Evolutionary conservation across 2,797 vertebrate genomes (phyloP).

Genomic region (Pteropus rufus): DNA sequence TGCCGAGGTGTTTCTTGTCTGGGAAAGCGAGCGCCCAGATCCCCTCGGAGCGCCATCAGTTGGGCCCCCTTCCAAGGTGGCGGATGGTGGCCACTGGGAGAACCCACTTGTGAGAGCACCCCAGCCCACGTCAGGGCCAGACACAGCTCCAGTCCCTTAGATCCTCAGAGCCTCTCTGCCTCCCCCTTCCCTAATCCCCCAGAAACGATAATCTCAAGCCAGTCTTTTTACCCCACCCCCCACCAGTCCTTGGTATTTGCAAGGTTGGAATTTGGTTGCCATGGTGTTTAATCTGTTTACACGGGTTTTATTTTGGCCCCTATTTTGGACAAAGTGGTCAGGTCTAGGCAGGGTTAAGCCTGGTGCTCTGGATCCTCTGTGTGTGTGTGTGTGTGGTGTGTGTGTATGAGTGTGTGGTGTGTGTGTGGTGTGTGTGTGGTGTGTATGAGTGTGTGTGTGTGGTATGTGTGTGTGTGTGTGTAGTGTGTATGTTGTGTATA

Average conservation of each 20-base stretch:
- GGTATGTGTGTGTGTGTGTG: no score
- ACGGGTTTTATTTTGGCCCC: not conserved
- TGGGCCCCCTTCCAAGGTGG: not conserved
- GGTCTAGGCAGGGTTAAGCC: not conserved
- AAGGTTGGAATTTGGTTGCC: slow-evolving; percentile 50
- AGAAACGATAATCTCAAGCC: not conserved
- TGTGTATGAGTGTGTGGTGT: no score
- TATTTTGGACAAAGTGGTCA: not conserved
- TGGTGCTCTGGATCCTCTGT: not conserved
- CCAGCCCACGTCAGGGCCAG: not conserved
- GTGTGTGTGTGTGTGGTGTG: no score
- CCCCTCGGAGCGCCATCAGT: not conserved
- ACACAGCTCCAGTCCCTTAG: not conserved
- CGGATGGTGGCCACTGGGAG: not conserved
- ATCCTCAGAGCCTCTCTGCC: not conserved
- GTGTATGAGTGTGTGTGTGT: no score
- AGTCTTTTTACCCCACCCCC: not conserved
- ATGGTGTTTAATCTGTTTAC: slow-evolving; percentile 57
- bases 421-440: no score
- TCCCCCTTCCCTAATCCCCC: not conserved
- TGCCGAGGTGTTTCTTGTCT: accelerated
- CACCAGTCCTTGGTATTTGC: not conserved
- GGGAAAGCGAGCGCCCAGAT: not conserved
- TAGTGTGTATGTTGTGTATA: no score
- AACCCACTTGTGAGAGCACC: not conserved